Evolutionary conservation across 1,140 invertebrate species (phyloP).

Genomic region (Lepidotrigona ventralis): DNA sequence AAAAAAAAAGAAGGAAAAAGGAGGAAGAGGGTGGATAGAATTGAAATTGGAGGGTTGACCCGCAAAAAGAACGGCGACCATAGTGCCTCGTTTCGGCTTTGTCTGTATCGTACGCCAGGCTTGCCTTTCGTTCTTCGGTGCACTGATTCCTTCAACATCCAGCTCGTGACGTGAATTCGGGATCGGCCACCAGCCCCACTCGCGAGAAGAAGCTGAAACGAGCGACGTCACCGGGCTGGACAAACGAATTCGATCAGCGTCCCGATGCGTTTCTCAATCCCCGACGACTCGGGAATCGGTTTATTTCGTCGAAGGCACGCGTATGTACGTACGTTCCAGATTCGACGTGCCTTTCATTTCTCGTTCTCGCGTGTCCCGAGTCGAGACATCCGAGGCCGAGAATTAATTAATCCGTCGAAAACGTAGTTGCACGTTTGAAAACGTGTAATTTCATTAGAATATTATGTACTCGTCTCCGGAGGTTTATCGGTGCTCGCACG

Average conservation of each 20-base stretch:
- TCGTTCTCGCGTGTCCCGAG: not conserved
- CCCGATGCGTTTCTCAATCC: not conserved
- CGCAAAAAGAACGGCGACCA: conserved; percentile 24
- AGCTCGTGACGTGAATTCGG: conserved; percentile 58
- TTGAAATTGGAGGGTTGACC: conserved; percentile 56
- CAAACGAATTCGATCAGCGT: conserved; percentile 27
- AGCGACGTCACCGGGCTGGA: not conserved
- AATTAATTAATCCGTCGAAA: conserved; percentile 1
- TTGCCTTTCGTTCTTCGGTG: conserved; percentile 49
- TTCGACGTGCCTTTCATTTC: not conserved
- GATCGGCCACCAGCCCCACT: not conserved
- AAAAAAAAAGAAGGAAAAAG: not conserved
- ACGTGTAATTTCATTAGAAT: not conserved
- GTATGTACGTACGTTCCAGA: not conserved
- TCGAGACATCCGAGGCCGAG: not conserved
- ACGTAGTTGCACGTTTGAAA: not conserved
- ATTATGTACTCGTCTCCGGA: not conserved
- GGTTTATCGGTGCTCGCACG: too few species aligned
- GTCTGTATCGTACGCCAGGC: conserved; percentile 55
- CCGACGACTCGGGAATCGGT: not conserved
- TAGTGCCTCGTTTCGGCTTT: conserved; percentile 39
- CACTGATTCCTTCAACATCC: conserved; percentile 61
- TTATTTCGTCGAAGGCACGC: not conserved
- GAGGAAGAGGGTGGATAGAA: not conserved
- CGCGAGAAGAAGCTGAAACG: conserved; percentile 8